Evolutionary conservation across 2,113 vertebrate species (phyloP).

Genomic region (Thunnus maccoyii): DNA sequence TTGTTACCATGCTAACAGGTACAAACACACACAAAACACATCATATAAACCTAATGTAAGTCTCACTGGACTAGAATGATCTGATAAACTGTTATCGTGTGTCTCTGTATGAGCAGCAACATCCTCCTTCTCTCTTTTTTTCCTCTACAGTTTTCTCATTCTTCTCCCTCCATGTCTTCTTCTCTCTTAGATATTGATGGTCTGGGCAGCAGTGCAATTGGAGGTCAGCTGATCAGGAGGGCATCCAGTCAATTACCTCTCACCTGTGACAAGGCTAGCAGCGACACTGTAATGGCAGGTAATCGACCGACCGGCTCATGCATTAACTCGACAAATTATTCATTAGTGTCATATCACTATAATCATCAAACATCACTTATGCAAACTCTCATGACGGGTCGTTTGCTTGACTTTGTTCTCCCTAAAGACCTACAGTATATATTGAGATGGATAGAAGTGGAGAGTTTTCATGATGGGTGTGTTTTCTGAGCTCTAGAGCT

Average conservation of each 20-base stretch:
- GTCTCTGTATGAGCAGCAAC: not conserved
- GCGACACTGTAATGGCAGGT: conserved; percentile 92
- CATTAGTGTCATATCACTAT: not conserved
- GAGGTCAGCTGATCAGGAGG: conserved; percentile 92
- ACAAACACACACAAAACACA: conserved; percentile 38
- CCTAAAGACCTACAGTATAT: no score
- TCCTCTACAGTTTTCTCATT: not conserved
- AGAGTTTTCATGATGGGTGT: no score
- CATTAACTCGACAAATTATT: no score
- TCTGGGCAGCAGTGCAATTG: conserved; percentile 94
- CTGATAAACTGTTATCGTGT: no score
- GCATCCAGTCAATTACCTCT: conserved; percentile 88
- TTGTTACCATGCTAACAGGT: conserved; percentile 96
- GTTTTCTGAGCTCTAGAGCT: no score
- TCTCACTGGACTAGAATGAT: no score
- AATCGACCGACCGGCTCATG: not conserved
- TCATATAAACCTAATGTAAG: no score
- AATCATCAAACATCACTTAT: no score
- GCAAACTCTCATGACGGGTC: no score
- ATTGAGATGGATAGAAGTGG: no score
- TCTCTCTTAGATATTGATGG: conserved; percentile 91
- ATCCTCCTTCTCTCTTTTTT: not conserved
- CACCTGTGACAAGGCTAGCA: conserved; percentile 83
- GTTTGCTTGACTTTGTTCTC: no score
- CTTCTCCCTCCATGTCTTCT: not conserved